Conservation (phyloP, 30 jellyfish, hydroid and myxozoan species). For the Clytia hemisphaerica region DNA sequence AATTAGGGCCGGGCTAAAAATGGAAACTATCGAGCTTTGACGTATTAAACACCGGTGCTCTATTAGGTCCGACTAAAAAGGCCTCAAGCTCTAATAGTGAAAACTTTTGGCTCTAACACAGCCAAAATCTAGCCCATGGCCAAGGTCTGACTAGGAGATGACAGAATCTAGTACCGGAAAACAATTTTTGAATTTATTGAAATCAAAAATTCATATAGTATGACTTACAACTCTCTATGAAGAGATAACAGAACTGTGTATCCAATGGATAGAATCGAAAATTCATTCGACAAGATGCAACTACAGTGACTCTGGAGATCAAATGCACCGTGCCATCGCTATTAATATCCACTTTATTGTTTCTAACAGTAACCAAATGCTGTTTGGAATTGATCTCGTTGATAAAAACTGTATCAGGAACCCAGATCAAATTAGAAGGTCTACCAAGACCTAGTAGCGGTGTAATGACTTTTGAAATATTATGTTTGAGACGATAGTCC, state of each 20-base stretch:
- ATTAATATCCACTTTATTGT: slow-evolving; percentile 48
- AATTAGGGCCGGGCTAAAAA: no score
- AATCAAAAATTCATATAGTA: no score
- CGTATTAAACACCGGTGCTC: no score
- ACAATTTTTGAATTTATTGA: no score
- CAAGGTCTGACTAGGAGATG: no score
- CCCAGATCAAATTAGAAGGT: slow-evolving; percentile 61
- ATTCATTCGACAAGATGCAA: slow-evolving; percentile 59
- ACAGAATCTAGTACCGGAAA: no score
- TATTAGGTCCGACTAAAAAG: no score
- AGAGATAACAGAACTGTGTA: slow-evolving; percentile 44
- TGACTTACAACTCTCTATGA: slow-evolving; percentile 64
- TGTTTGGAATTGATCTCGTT: slow-evolving; percentile 48
- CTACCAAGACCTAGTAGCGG: slow-evolving; percentile 39
- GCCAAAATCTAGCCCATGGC: no score
- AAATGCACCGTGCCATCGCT: slow-evolving; percentile 61
- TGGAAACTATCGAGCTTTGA: no score
- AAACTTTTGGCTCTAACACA: no score
- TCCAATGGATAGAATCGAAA: slow-evolving; percentile 68
- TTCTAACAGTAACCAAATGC: slow-evolving; percentile 72
- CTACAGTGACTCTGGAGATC: slow-evolving; percentile 20
- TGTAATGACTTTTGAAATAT: slow-evolving; percentile 16
- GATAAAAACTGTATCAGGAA: slow-evolving; percentile 70
- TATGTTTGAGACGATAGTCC: slow-evolving; percentile 40
- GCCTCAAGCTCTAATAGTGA: no score